These are phyloP conservation scores for Phortica okadai DNA, from an alignment of 2,888 invertebrate genomes.

Conservation along the genomic window DNA sequence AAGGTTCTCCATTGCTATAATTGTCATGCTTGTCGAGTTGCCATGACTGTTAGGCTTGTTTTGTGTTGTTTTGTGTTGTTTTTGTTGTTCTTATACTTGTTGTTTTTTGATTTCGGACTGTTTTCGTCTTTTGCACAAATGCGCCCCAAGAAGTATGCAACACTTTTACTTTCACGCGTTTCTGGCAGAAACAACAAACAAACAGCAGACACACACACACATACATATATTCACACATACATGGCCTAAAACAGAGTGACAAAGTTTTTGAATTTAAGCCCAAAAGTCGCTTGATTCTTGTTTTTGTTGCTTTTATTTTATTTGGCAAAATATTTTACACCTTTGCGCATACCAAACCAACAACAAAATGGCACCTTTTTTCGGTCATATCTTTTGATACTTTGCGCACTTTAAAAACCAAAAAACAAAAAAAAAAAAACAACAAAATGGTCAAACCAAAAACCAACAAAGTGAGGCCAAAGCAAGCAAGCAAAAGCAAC, in stretches of 20 bases:
- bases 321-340: constrained; percentile 64
- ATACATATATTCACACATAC: not conserved
- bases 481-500: constrained; percentile 54
- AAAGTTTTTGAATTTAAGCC: constrained; percentile 25
- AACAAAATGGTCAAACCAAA: constrained; percentile 42
- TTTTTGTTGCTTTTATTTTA: constrained; percentile 36
- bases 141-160: constrained; percentile 58
- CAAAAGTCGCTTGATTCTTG: constrained; percentile 62
- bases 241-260: not conserved
- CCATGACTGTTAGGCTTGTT: constrained; percentile 33
- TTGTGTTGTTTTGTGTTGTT: constrained; percentile 32
- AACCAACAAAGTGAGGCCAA: constrained; percentile 38
- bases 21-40: constrained; percentile 25
- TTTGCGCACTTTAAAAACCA: constrained; percentile 51
- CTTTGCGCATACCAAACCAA: constrained; percentile 51
- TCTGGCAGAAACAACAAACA: not conserved
- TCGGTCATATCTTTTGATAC: not conserved
- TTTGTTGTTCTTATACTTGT: not conserved
- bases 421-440: constrained; percentile 27
- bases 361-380: constrained; percentile 21
- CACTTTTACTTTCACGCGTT: constrained; percentile 56
- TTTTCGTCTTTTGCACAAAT: not conserved
- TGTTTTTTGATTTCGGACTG: not conserved
- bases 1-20: constrained; percentile 18
- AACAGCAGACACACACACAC: not conserved